Evolutionary conservation across 2,797 vertebrate genomes (phyloP).

Genomic region (Acanthurus tractus): DNA sequence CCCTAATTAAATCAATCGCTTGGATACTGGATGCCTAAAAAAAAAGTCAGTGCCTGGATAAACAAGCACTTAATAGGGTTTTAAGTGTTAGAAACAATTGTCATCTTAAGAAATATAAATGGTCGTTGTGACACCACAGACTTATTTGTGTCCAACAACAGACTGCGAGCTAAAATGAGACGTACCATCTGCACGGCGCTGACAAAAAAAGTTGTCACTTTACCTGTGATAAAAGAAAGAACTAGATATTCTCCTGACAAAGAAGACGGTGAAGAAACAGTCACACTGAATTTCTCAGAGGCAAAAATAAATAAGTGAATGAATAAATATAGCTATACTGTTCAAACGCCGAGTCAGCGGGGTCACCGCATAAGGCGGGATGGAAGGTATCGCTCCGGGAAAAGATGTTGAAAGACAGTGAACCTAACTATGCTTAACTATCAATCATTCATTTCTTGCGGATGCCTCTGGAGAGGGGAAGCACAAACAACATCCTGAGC

Average conservation of each 20-base stretch:
- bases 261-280: slow-evolving; percentile 55
- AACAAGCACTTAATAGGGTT: slow-evolving; percentile 20
- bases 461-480: slow-evolving; percentile 28
- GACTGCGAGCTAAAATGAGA: slow-evolving; percentile 71
- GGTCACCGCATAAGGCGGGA: slow-evolving; percentile 51
- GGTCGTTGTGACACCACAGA: slow-evolving; percentile 60
- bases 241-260: slow-evolving; percentile 51
- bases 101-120: slow-evolving; percentile 62
- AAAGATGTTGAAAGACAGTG: slow-evolving; percentile 36
- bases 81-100: slow-evolving; percentile 42
- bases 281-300: slow-evolving; percentile 28
- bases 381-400: slow-evolving; percentile 35
- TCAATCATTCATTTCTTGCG: slow-evolving; percentile 64
- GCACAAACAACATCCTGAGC: slow-evolving; percentile 40
- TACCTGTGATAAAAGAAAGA: slow-evolving; percentile 71
- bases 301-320: slow-evolving; percentile 69
- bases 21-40: slow-evolving; percentile 6
- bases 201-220: slow-evolving; percentile 77
- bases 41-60: slow-evolving; percentile 11
- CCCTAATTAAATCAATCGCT: slow-evolving; percentile 14
- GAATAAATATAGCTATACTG: slow-evolving; percentile 78
- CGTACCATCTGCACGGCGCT: slow-evolving; percentile 59
- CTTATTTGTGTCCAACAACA: slow-evolving; percentile 71
- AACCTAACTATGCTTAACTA: slow-evolving; percentile 37
- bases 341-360: slow-evolving; percentile 40